Conservation (phyloP, 2,113 vertebrate species). For the Xerus inauris region DNA sequence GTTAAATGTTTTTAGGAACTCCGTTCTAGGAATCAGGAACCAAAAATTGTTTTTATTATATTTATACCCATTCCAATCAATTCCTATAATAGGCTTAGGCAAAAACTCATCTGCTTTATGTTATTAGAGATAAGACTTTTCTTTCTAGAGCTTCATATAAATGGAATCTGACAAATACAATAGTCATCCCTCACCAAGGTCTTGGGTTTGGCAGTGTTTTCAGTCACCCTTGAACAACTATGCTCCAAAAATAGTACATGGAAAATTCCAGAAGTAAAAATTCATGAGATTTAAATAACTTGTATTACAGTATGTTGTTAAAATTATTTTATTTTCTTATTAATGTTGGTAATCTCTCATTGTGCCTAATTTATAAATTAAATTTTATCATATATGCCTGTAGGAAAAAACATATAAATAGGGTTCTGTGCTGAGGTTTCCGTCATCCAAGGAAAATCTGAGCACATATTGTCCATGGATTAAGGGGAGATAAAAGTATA, state of each 20-base stretch:
- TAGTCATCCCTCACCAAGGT: not conserved
- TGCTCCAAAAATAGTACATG: not conserved
- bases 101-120: not conserved
- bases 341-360: not conserved
- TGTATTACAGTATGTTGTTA: not conserved
- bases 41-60: not conserved
- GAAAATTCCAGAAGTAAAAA: conserved; percentile 37
- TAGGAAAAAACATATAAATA: not conserved
- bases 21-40: not conserved
- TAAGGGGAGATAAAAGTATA: not conserved
- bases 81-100: not conserved
- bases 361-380: not conserved
- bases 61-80: not conserved
- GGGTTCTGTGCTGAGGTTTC: not conserved
- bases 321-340: not conserved
- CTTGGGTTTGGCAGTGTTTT: not conserved
- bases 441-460: not conserved
- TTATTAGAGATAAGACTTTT: not conserved
- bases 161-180: not conserved
- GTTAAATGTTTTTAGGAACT: not conserved
- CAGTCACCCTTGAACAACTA: not conserved
- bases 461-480: not conserved
- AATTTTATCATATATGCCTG: not conserved
- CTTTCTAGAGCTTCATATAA: not conserved
- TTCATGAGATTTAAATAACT: not conserved